phyloP scores from a whole-genome alignment of 2,113 vertebrate genomes.

The Paradoxurus hermaphroditus region DNA sequence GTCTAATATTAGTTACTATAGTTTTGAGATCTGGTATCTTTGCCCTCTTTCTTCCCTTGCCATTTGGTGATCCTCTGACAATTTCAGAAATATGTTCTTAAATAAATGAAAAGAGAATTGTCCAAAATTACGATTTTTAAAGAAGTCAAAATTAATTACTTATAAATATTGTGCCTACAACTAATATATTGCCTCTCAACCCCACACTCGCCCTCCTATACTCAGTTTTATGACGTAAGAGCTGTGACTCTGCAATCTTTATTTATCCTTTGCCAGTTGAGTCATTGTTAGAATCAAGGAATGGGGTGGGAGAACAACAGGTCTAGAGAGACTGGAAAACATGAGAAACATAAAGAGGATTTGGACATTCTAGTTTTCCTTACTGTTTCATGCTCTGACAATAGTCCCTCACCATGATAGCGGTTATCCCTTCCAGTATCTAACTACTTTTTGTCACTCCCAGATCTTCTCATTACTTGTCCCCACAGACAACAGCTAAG shows the following conservation, averaged over 20 bases:
- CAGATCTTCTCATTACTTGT: background rate
- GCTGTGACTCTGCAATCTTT: background rate
- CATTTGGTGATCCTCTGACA: background rate
- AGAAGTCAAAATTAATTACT: background rate
- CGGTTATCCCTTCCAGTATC: background rate
- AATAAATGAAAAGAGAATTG: slow-evolving; percentile 11
- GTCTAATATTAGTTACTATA: background rate
- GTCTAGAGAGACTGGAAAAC: background rate
- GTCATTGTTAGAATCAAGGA: background rate
- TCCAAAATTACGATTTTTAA: background rate
- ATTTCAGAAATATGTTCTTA: background rate
- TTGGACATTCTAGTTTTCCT: background rate
- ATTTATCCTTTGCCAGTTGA: background rate
- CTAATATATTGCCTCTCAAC: background rate
- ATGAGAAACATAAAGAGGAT: background rate
- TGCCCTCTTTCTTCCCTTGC: background rate
- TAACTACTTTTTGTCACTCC: background rate
- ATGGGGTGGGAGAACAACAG: background rate
- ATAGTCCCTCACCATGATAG: background rate
- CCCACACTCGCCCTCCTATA: background rate
- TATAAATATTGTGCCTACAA: background rate
- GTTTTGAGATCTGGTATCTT: background rate
- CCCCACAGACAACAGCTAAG: background rate
- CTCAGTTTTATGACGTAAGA: background rate
- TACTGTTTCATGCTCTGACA: background rate